Conservation (phyloP, 2,113 vertebrate species). For the Ailurus styani region DNA sequence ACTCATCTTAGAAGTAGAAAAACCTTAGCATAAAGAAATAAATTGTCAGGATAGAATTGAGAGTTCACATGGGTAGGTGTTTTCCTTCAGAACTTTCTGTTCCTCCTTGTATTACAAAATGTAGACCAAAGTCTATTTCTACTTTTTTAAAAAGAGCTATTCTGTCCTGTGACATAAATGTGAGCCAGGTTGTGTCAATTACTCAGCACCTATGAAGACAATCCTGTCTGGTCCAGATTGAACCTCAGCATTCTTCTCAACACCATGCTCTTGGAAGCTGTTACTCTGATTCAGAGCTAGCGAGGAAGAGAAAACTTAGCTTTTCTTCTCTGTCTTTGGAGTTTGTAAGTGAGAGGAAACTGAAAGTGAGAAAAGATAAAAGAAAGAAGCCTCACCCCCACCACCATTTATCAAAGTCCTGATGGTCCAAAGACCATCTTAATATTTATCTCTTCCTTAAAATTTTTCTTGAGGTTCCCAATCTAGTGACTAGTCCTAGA, state of each 20-base stretch:
- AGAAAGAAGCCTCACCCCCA: background rate
- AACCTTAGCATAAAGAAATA: background rate
- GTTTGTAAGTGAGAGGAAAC: background rate
- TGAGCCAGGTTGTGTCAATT: background rate
- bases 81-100: background rate
- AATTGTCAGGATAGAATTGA: background rate
- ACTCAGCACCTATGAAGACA: background rate
- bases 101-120: background rate
- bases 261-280: background rate
- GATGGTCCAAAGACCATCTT: background rate
- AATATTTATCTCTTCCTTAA: background rate
- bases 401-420: background rate
- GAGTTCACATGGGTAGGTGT: background rate
- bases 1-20: background rate
- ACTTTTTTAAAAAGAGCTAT: background rate
- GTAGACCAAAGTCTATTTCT: background rate
- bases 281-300: background rate
- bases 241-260: background rate
- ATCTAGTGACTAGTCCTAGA: background rate
- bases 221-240: too few relatives aligned
- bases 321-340: background rate
- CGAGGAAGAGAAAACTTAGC: background rate
- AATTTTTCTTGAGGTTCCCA: background rate
- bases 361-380: background rate
- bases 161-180: background rate